Conservation (phyloP, 2,113 vertebrate genomes). For the Zeus faber region DNA sequence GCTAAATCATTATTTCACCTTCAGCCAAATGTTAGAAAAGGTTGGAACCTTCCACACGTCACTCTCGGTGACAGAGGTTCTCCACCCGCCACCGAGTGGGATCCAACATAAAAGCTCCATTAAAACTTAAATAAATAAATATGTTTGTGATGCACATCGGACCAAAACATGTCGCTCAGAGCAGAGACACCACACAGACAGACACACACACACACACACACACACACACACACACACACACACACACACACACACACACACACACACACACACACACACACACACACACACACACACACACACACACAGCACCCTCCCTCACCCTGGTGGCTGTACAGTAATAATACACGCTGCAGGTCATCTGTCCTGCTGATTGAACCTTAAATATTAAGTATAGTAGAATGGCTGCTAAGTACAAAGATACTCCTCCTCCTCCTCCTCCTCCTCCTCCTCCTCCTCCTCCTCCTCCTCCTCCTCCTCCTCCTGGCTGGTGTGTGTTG, state of each 20-base stretch:
- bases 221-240: not conserved
- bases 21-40: too few species aligned
- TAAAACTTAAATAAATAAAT: conserved; percentile 66
- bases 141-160: conserved; percentile 58
- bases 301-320: conserved; percentile 37
- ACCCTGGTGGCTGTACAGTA: conserved; percentile 67
- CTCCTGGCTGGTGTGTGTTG: conserved; percentile 26
- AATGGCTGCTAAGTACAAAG: conserved; percentile 63
- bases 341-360: conserved; percentile 75
- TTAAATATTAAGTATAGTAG: conserved; percentile 84
- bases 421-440: conserved; percentile 52
- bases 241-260: not conserved
- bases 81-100: too few species aligned
- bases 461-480: conserved; percentile 10
- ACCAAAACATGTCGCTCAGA: conserved; percentile 55
- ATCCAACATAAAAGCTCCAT: not conserved
- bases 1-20: too few species aligned
- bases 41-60: too few species aligned
- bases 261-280: too few species aligned
- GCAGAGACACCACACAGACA: conserved; percentile 33
- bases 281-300: conserved; percentile 23
- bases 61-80: too few species aligned
- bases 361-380: conserved; percentile 71
- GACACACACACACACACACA: not conserved
- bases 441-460: conserved; percentile 18